These are phyloP conservation scores for Melieria crassipennis DNA, from an alignment of 2,888 invertebrate species.

Conservation along the genomic window DNA sequence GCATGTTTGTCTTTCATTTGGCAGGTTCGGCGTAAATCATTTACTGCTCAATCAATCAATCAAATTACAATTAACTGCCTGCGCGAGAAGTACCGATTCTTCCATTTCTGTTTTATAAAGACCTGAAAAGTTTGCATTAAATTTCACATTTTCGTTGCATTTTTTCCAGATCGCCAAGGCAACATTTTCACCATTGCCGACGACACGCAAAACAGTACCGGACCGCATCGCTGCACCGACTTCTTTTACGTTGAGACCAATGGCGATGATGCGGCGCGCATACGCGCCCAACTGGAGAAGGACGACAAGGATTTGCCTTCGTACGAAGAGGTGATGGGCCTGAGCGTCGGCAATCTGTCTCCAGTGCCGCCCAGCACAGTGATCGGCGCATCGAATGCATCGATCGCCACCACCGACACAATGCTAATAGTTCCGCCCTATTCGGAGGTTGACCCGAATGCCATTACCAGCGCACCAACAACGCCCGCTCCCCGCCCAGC, in stretches of 20 bases:
- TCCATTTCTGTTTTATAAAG: neutral
- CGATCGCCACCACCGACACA: slow-evolving; percentile 41
- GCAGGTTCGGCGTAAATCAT: too few relatives aligned
- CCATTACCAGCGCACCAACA: neutral
- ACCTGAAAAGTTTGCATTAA: neutral
- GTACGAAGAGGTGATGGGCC: slow-evolving; percentile 63
- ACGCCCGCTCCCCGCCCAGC: slow-evolving; percentile 15
- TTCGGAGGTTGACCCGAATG: slow-evolving; percentile 45
- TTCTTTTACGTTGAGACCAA: slow-evolving; percentile 59
- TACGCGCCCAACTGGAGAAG: slow-evolving; percentile 56
- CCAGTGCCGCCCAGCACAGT: slow-evolving; percentile 22
- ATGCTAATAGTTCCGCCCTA: slow-evolving; percentile 53
- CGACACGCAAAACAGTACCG: slow-evolving; percentile 42
- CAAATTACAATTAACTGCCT: too few relatives aligned
- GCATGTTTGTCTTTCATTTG: too few relatives aligned
- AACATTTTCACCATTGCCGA: slow-evolving; percentile 48
- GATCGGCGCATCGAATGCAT: slow-evolving; percentile 22
- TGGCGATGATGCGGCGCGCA: slow-evolving; percentile 53
- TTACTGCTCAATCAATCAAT: too few relatives aligned
- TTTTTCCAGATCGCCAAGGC: slow-evolving; percentile 53
- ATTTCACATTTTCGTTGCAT: neutral
- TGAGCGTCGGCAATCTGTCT: slow-evolving; percentile 47
- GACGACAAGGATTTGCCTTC: slow-evolving; percentile 62
- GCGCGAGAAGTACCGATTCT: too few relatives aligned
- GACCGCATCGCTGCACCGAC: slow-evolving; percentile 52